These are phyloP conservation scores for Polyergus mexicanus DNA, from an alignment of 1,140 invertebrate species.

Conservation along the genomic window DNA sequence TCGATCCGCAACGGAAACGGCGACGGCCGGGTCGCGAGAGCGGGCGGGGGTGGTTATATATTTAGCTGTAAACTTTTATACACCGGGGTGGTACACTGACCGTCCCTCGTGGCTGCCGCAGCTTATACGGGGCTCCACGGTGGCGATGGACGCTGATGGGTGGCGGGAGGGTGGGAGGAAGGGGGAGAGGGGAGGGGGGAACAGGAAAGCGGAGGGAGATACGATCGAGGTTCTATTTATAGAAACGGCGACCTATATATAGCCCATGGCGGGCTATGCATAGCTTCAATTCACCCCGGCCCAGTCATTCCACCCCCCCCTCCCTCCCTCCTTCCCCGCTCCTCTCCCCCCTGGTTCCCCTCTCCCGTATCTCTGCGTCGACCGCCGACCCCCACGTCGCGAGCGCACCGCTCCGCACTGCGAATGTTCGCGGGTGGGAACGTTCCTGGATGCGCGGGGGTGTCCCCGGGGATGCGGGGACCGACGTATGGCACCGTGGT, in stretches of 20 bases:
- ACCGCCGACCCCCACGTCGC: conserved; percentile 48
- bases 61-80: conserved; percentile 68
- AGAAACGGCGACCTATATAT: conserved; percentile 84
- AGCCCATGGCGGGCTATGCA: conserved; percentile 83
- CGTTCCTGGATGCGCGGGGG: conserved; percentile 37
- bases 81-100: conserved; percentile 39
- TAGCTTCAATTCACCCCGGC: conserved; percentile 75
- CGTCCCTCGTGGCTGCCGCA: conserved; percentile 41
- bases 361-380: conserved; percentile 44
- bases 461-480: conserved; percentile 43
- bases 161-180: background rate
- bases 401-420: conserved; percentile 64
- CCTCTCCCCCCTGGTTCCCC: conserved; percentile 39
- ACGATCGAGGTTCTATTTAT: conserved; percentile 82
- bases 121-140: conserved; percentile 39
- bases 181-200: background rate
- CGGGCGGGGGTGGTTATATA: conserved; percentile 58
- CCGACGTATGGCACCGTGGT: conserved; percentile 50
- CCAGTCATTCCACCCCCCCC: conserved; percentile 45
- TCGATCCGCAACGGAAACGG: conserved; percentile 43
- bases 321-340: conserved; percentile 26
- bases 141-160: conserved; percentile 45
- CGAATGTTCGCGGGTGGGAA: conserved; percentile 56
- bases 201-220: background rate
- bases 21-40: conserved; percentile 39